phyloP scores from a whole-genome alignment of 2,113 vertebrate genomes.

The Equus quagga region DNA sequence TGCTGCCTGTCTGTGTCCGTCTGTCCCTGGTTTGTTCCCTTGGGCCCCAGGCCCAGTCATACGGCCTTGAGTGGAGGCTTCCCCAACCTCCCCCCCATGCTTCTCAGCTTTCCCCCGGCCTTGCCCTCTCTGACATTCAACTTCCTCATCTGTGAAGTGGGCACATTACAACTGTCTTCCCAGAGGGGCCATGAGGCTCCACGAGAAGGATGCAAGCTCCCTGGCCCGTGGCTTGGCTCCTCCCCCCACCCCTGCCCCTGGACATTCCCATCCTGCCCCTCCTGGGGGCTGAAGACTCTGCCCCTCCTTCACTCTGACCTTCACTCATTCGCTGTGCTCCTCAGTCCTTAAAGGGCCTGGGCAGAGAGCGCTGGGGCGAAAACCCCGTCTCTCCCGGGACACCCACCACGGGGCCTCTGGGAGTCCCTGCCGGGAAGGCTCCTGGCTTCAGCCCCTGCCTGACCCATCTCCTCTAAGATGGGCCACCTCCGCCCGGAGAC shows the following conservation, averaged over 20 bases:
- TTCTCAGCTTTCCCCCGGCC: not conserved
- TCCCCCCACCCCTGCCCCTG: not conserved
- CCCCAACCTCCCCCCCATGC: not conserved
- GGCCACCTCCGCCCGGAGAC: not conserved
- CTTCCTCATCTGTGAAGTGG: not conserved
- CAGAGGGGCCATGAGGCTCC: not conserved
- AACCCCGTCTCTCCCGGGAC: not conserved
- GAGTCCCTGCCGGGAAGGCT: not conserved
- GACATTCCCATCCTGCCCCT: not conserved
- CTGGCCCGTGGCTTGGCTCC: rapidly evolving
- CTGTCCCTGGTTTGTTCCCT: not conserved
- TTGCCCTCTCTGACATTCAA: not conserved
- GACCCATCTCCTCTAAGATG: not conserved
- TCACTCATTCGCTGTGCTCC: not conserved
- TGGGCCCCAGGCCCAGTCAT: not conserved
- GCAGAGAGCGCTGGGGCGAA: not conserved
- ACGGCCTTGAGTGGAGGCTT: not conserved
- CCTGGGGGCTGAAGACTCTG: not conserved
- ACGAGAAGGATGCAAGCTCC: not conserved
- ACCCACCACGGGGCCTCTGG: not conserved
- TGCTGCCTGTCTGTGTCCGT: not conserved
- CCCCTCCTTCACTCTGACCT: not conserved
- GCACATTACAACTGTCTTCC: not conserved
- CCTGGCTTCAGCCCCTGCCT: not conserved
- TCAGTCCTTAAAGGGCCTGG: not conserved